These are phyloP conservation scores for Acromyrmex heyeri DNA, from an alignment of 1,140 invertebrate species.

Conservation along the genomic window DNA sequence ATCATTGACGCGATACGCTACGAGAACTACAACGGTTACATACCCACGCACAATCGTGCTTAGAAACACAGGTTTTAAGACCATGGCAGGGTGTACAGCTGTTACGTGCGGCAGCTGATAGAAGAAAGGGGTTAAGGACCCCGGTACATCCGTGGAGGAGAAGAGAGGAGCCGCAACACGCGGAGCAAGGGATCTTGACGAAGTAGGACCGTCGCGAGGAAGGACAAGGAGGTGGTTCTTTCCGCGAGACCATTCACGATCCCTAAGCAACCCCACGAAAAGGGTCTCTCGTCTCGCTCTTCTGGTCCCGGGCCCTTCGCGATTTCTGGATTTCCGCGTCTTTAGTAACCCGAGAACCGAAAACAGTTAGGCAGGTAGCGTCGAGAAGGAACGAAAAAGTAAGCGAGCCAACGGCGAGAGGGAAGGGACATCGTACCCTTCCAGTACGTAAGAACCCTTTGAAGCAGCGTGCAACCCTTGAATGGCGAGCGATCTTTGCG, in stretches of 20 bases:
- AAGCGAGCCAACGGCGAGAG: slow-evolving; percentile 7
- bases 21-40: slow-evolving; percentile 50
- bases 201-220: slow-evolving; percentile 55
- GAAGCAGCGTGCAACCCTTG: slow-evolving; percentile 68
- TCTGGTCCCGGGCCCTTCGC: slow-evolving; percentile 79
- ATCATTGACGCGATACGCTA: slow-evolving; percentile 26
- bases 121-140: slow-evolving; percentile 86
- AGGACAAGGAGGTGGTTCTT: slow-evolving; percentile 45
- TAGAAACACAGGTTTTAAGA: slow-evolving; percentile 67
- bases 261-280: slow-evolving; percentile 41
- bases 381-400: slow-evolving; percentile 24
- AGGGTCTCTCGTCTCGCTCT: slow-evolving; percentile 39
- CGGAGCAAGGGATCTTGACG: slow-evolving; percentile 73
- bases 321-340: slow-evolving; percentile 86
- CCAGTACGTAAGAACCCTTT: slow-evolving; percentile 79
- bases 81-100: slow-evolving; percentile 81
- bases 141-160: slow-evolving; percentile 66
- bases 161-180: slow-evolving; percentile 68
- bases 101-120: slow-evolving; percentile 84
- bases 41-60: slow-evolving; percentile 50
- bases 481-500: slow-evolving; percentile 62
- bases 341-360: slow-evolving; percentile 86
- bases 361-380: slow-evolving; percentile 84
- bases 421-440: slow-evolving; percentile 74
- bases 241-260: slow-evolving; percentile 61